Evolutionary conservation across 2,797 vertebrate genomes (phyloP), one percentile per base, ranked within the genome.

Genomic region (Varecia variegata): DNA sequence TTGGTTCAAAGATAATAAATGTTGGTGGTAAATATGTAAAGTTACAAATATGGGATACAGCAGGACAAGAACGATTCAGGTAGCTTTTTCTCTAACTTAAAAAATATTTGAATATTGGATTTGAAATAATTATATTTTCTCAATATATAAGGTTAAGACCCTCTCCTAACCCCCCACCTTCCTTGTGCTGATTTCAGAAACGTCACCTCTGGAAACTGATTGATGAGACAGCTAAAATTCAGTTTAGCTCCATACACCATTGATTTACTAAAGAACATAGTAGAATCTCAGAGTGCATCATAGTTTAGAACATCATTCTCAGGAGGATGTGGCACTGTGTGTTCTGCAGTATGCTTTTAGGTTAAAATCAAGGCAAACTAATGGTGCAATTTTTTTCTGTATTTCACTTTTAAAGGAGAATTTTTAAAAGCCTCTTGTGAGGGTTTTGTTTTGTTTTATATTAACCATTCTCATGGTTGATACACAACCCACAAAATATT

Each of bases 31-130:
- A 99, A 98, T 99, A 99, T 40, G 99, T 99, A 87, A 99, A 99
- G 98, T 98, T 99, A 94, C 99, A 99, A 98, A 99, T 99, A 94
- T 99, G 99, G 99, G 99, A 99, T 98, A 99, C 99, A 90, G 99
- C 99, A 23, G 99, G 99, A 98, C 99, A 99, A 99, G 99, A 99
- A 88, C 98, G 99, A 94, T 99, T 99, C 98, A 98, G 99, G 99
- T 99, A 98, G 4, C 3, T 12, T 96, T 97, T 96, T 94, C 35
- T 89, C 56, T 17, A 10, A 97, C 81, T 89, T 93, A 74, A 88
- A 62, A 68, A 65, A 25, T 58, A 15, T 73, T 82, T 77, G 30
- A 95, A 90, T 97, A 50, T 12, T 25, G 40, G 89, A 32, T 76
- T 93, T 52, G 52, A 96, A 97, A 47, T 60, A 23, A 79, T 77